Base-by-base conservation (phyloP, 37 sponge, comb jelly and placozoan species). In the Bolinopsis microptera region DNA sequence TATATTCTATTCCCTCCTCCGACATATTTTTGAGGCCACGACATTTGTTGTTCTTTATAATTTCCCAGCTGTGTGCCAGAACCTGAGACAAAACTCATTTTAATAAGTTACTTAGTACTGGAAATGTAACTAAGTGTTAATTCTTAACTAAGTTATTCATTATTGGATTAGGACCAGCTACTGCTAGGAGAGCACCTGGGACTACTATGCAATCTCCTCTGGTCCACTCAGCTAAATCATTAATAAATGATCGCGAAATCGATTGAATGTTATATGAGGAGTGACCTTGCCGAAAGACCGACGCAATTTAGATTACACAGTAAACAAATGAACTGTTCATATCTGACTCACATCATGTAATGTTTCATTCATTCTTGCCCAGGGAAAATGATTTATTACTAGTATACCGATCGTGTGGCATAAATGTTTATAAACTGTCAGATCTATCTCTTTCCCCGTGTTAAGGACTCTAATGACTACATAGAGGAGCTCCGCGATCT, bases 21-120 rank as follows among this genome's bases (percentile, higher is more conserved):
- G 80, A 77, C 35, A 31, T 1, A 2, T 31, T 32, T 1, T 33
- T 28, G 1, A 77, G 36, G 1, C 80, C 80, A 1, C 36, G 34
- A 35, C 80, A 21, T 0, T 32, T 36, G 21, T 77, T 77, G 2
- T 77, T 31, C 80, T 77, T 1, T 1, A 77, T 77, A 35, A 77
- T 36, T 34, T 77, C 80, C 80, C 80, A 77, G 37, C 80, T 77
- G 36, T 77, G 80, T 35, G 80, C 80, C 18, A 77, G 36, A 33
- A 77, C 35, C 80, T 77, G 1, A 35, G 32, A 34, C 5, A 72
- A 23, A 5, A 28, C n/a, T n/a, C n/a, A n/a, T n/a, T n/a, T n/a
- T 30, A 72, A 24, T 72, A 8, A n/a, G 74, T 72, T 28, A 72
- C 68, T 67, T 18, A 67, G 18, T 70, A 2, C 23, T 70, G 28